phyloP scores from a whole-genome alignment of 2,797 vertebrate genomes.

The Garrulus glandarius region DNA sequence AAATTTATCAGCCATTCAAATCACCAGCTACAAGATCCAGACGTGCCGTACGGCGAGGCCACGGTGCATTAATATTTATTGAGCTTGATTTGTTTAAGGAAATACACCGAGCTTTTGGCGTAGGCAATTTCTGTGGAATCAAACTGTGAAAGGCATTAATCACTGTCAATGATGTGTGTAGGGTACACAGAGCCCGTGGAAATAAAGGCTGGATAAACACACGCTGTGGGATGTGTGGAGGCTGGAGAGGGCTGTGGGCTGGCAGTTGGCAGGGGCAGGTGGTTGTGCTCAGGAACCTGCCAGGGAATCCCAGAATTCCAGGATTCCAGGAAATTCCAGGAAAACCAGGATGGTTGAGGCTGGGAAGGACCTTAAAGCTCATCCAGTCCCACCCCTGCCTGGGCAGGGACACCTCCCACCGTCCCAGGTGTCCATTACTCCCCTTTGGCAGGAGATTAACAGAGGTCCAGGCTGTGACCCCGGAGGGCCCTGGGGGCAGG shows the following conservation, averaged over 20 bases:
- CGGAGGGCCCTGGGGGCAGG: fast-evolving
- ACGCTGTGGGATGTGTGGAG: neutral
- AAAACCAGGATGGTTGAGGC: neutral
- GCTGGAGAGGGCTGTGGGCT: neutral
- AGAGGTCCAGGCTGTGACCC: neutral
- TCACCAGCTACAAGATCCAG: constrained; percentile 38
- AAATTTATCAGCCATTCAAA: constrained; percentile 36
- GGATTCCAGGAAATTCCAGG: neutral
- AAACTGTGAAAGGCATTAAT: constrained; percentile 34
- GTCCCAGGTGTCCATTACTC: fast-evolving
- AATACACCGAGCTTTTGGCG: constrained; percentile 7
- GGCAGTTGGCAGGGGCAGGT: neutral
- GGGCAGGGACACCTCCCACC: neutral
- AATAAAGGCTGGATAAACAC: neutral
- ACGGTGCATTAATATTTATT: constrained; percentile 69
- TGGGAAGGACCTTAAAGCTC: neutral
- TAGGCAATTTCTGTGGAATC: constrained; percentile 20
- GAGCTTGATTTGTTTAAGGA: constrained; percentile 60
- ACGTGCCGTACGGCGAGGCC: constrained; percentile 2
- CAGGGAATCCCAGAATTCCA: neutral
- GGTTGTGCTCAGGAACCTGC: neutral
- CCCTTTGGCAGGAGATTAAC: fast-evolving
- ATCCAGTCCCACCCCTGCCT: neutral
- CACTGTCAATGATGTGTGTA: neutral
- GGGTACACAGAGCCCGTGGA: neutral